Evolutionary conservation across 2,113 vertebrate species (phyloP).

Genomic region (Pholis gunnellus): DNA sequence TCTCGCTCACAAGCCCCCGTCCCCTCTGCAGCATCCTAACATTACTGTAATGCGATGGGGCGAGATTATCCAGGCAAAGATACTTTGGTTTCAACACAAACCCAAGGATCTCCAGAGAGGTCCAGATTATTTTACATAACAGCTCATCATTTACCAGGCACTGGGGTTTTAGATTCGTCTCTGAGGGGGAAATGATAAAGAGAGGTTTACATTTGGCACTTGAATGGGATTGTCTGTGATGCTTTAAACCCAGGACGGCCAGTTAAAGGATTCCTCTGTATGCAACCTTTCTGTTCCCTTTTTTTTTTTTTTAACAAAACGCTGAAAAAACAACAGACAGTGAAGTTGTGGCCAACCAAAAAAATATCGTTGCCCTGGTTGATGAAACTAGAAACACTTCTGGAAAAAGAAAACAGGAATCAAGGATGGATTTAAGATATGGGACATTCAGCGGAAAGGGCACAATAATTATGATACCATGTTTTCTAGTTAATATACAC

Average conservation of each 20-base stretch:
- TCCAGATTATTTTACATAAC: slow-evolving; percentile 47
- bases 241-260: neutral
- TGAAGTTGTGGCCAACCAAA: neutral
- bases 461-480: neutral
- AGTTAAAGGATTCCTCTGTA: neutral
- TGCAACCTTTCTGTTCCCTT: slow-evolving; percentile 10
- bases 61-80: slow-evolving; percentile 29
- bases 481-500: neutral
- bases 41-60: slow-evolving; percentile 7
- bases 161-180: slow-evolving; percentile 33
- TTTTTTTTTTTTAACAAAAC: neutral
- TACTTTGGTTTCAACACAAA: slow-evolving; percentile 29
- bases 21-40: slow-evolving; percentile 4
- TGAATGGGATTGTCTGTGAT: slow-evolving; percentile 21
- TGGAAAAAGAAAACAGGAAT: neutral
- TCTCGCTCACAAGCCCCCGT: neutral
- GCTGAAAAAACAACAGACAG: too few species aligned
- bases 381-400: neutral
- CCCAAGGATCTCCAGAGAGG: slow-evolving; percentile 33
- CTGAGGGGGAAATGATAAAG: slow-evolving; percentile 33
- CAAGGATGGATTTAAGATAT: neutral
- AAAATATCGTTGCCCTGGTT: neutral
- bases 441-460: neutral
- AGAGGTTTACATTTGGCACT: slow-evolving; percentile 42
- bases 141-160: slow-evolving; percentile 34